Conservation (phyloP, 2,113 vertebrate species). For the Thunnus thynnus region DNA sequence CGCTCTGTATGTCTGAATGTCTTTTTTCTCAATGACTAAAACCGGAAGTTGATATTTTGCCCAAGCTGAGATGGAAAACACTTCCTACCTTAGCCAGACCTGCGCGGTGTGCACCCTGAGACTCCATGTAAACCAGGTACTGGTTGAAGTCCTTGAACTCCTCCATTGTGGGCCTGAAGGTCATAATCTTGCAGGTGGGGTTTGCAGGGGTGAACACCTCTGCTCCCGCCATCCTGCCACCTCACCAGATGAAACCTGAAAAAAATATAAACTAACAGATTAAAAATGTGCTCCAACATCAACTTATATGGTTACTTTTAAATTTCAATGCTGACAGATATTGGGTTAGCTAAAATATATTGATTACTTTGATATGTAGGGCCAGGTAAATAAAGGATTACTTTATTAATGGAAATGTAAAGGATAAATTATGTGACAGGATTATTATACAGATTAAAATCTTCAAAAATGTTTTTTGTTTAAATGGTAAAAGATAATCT, state of each 20-base stretch:
- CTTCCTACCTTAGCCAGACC: conserved; percentile 94
- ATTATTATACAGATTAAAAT: not conserved
- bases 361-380: not conserved
- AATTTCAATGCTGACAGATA: not conserved
- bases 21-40: not conserved
- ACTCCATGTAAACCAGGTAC: conserved; percentile 95
- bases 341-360: not conserved
- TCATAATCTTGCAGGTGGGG: conserved; percentile 97
- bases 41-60: not conserved
- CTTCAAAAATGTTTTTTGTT: not conserved
- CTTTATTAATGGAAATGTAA: not conserved
- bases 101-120: conserved; percentile 95
- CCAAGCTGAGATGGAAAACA: not conserved
- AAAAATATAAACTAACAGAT: not conserved
- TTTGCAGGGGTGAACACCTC: conserved; percentile 88
- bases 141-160: conserved; percentile 96
- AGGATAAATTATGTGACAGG: not conserved
- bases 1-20: not conserved
- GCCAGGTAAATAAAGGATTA: not conserved
- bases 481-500: too few species aligned
- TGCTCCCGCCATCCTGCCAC: conserved; percentile 88
- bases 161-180: conserved; percentile 94
- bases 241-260: conserved; percentile 62
- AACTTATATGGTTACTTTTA: not conserved
- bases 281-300: not conserved